A percentile compares a stretch with the other conserved stretches of the same genome.
Evolutionary conservation across 2,797 vertebrate genomes (phyloP).

Genomic region (Gymnothorax javanicus): DNA sequence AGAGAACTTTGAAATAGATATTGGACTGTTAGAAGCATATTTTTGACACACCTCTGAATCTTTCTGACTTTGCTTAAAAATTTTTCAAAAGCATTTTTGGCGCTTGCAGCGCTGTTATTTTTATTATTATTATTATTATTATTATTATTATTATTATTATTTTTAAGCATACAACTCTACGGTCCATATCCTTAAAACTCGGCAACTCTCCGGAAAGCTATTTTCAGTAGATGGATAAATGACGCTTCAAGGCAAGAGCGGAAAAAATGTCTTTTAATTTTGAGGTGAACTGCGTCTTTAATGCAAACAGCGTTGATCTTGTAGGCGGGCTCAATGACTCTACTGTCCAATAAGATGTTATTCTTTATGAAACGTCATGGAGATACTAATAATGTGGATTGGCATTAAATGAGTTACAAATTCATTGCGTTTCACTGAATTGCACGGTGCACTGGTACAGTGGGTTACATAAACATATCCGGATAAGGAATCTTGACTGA

Average conservation of each 20-base stretch:
- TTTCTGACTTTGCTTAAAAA: too few relatives aligned
- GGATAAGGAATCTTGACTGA: not conserved
- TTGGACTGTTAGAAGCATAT: too few relatives aligned
- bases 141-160: too few relatives aligned
- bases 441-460: not conserved
- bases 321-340: not conserved
- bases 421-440: slow-evolving; percentile 19
- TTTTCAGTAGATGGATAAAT: too few relatives aligned
- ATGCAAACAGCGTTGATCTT: not conserved
- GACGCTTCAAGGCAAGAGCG: not conserved
- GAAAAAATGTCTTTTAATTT: not conserved
- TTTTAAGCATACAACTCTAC: too few relatives aligned
- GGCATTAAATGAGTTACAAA: not conserved
- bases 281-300: not conserved
- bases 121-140: too few relatives aligned
- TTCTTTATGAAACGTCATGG: not conserved
- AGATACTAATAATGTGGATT: slow-evolving; percentile 16
- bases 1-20: too few relatives aligned
- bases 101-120: too few relatives aligned
- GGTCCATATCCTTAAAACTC: too few relatives aligned
- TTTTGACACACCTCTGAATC: too few relatives aligned
- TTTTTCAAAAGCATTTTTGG: too few relatives aligned
- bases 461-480: not conserved
- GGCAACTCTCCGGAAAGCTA: too few relatives aligned
- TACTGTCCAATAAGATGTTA: not conserved